Percentiles rank a stretch among this genome's conserved stretches.
Evolutionary conservation across 2,113 vertebrate genomes (phyloP).

Genomic region (Cyphomyrus plagiostoma): DNA sequence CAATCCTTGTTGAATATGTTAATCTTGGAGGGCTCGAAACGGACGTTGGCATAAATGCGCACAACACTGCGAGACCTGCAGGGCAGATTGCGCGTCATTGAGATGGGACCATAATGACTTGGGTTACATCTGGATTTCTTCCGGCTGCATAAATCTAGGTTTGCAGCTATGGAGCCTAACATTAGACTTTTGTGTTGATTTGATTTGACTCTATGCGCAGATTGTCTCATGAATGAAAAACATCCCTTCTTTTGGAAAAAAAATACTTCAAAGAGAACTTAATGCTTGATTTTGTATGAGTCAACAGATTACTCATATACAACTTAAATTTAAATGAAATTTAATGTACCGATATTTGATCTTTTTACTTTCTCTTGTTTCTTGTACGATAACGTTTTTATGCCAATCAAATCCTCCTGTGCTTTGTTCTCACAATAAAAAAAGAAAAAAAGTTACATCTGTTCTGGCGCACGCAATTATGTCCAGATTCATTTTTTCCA

Average conservation of each 20-base stretch:
- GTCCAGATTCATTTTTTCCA: neutral
- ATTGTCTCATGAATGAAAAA: neutral
- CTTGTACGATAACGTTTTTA: neutral
- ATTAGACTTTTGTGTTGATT: neutral
- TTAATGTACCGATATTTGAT: neutral
- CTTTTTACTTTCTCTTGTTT: neutral
- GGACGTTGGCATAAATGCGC: slow-evolving; percentile 70
- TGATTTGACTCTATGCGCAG: neutral
- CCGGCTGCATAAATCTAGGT: neutral
- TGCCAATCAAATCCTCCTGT: neutral
- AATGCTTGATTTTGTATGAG: neutral
- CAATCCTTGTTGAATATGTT: slow-evolving; percentile 97
- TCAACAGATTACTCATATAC: neutral
- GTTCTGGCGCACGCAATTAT: neutral
- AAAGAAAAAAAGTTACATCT: neutral
- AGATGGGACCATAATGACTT: neutral
- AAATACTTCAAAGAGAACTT: neutral
- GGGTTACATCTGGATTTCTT: neutral
- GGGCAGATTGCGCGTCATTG: neutral
- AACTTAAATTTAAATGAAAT: neutral
- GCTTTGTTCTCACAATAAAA: neutral
- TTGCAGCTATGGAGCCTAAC: neutral
- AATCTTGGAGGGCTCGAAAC: slow-evolving; percentile 84
- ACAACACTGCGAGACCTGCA: slow-evolving; percentile 86
- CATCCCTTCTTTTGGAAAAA: neutral